Base-by-base conservation (phyloP, 1,140 invertebrate species). In the Polypedilum pembai region DNA sequence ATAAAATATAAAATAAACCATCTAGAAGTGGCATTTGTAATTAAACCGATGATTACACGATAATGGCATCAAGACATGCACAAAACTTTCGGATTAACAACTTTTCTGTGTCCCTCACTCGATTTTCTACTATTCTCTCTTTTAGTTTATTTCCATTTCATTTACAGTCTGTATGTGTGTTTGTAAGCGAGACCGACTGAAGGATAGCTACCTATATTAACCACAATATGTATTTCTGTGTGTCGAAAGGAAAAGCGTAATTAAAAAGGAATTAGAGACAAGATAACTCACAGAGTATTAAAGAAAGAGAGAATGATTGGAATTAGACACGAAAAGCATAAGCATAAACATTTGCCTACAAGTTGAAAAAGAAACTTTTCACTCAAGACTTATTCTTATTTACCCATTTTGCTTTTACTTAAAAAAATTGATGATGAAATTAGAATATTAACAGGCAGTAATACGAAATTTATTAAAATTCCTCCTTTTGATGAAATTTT, bases 401-500 rank as follows among this genome's bases (percentile, higher is more conserved):
- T 15, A 56, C 4, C 45, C 12, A 56, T 12, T n/a, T n/a, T 15
- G 15, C 0, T 15, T 56, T 4, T n/a, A 12, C 45, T n/a, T 12
- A n/a, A n/a, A 56, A 56, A 56, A 56, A 56, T 56, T 56, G 45
- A 56, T 56, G 45, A 56, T 56, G 45, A 56, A 56, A 56, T 56
- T 56, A 56, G 12, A 56, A 56, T 56, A 56, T 56, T 56, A 56
- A n/a, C 45, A 8, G 15, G 10, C 12, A 56, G n/a, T n/a, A 56
- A 56, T 4, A 56, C n/a, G 45, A 56, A 56, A n/a, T 56, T 56
- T 56, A 56, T 56, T 56, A 15, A 15, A 56, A 56, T 56, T 56
- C n/a, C 12, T 56, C n/a, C 12, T 72, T 18, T 21, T 73, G 73
- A 73, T 24, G 33, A 40, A 73, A 73, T 73, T 74, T 41, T 20